Evolutionary conservation across 1,140 invertebrate genomes (phyloP).

Genomic region (Sitophilus oryzae): DNA sequence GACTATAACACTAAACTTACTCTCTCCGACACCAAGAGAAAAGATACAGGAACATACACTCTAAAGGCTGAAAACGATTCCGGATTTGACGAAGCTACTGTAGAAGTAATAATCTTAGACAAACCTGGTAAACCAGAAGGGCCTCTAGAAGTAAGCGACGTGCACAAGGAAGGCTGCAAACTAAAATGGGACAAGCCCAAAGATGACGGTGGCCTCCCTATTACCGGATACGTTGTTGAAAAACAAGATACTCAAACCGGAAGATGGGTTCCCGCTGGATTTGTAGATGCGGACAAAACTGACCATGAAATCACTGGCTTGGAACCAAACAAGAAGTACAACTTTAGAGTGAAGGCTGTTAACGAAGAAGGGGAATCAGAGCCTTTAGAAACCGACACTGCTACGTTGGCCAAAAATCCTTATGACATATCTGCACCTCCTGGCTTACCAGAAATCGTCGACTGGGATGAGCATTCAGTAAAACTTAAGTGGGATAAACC

Average conservation of each 20-base stretch:
- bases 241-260: slow-evolving; percentile 86
- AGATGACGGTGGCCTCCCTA: slow-evolving; percentile 90
- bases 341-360: slow-evolving; percentile 90
- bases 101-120: slow-evolving; percentile 91
- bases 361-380: slow-evolving; percentile 96
- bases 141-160: slow-evolving; percentile 84
- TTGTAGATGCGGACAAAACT: slow-evolving; percentile 80
- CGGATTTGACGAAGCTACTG: slow-evolving; percentile 88
- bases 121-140: slow-evolving; percentile 93
- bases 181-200: slow-evolving; percentile 92
- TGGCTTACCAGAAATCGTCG: slow-evolving; percentile 85
- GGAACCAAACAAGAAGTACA: slow-evolving; percentile 87
- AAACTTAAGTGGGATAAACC: slow-evolving; percentile 96
- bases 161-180: slow-evolving; percentile 93
- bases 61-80: slow-evolving; percentile 88
- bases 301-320: slow-evolving; percentile 83
- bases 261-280: slow-evolving; percentile 81
- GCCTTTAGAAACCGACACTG: slow-evolving; percentile 79
- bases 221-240: slow-evolving; percentile 85
- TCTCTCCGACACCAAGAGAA: slow-evolving; percentile 71
- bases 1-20: slow-evolving; percentile 88
- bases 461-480: slow-evolving; percentile 89
- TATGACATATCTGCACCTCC: slow-evolving; percentile 86
- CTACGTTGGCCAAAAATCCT: slow-evolving; percentile 92
- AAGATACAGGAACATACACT: slow-evolving; percentile 85